Evolutionary conservation across 2,797 vertebrate genomes (phyloP).

Genomic region (Enteromius argenteus): DNA sequence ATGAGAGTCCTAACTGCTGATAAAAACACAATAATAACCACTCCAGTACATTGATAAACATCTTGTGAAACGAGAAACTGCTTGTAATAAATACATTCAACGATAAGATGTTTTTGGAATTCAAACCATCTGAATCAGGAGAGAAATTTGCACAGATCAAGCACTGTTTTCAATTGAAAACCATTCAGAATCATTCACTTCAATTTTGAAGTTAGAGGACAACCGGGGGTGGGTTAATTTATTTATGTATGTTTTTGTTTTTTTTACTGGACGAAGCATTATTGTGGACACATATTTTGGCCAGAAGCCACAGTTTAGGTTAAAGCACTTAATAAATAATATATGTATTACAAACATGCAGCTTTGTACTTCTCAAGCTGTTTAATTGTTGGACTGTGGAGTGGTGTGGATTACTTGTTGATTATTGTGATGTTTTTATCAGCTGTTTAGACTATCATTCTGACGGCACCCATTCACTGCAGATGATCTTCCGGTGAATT

Average conservation of each 20-base stretch:
- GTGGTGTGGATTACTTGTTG: background rate
- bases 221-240: background rate
- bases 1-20: background rate
- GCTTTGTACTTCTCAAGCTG: background rate
- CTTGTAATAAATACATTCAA: background rate
- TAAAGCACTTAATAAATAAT: too few species aligned
- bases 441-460: background rate
- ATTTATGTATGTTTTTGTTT: too few species aligned
- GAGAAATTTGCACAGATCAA: background rate
- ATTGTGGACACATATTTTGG: background rate
- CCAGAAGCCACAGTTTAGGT: background rate
- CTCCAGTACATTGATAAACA: background rate
- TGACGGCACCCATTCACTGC: background rate
- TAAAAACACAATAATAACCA: background rate
- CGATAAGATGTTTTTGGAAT: background rate
- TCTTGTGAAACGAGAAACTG: background rate
- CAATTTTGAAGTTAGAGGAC: background rate
- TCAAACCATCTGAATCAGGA: background rate
- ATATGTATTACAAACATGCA: background rate
- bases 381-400: background rate
- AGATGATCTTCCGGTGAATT: background rate
- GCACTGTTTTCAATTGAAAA: background rate
- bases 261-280: background rate
- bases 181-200: background rate
- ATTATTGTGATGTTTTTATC: background rate